phyloP scores from a whole-genome alignment of 2,888 invertebrate species.

The Idaea biselata region DNA sequence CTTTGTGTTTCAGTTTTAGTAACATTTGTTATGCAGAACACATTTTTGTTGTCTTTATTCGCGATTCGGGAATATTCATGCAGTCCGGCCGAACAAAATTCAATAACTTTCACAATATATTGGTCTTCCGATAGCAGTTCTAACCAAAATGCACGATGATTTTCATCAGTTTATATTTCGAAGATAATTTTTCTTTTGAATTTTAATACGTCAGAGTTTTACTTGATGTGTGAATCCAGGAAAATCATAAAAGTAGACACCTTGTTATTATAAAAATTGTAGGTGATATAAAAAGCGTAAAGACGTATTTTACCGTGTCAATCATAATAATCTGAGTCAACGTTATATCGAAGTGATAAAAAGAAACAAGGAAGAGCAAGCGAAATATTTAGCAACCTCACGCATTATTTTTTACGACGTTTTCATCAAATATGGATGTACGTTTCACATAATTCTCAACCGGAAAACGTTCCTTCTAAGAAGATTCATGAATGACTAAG shows the following conservation, averaged over 20 bases:
- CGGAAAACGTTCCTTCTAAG: background rate
- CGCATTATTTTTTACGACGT: background rate
- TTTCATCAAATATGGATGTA: background rate
- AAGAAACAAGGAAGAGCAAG: constrained; percentile 18
- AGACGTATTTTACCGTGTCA: constrained; percentile 11
- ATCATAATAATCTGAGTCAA: constrained; percentile 17
- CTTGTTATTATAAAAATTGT: background rate
- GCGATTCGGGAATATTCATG: constrained; percentile 2
- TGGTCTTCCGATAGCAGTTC: background rate
- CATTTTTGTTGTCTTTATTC: constrained; percentile 2
- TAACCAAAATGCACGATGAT: background rate
- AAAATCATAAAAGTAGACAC: too few species aligned
- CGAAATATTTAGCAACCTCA: constrained; percentile 1
- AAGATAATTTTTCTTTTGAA: background rate
- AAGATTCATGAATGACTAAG: background rate
- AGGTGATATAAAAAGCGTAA: background rate
- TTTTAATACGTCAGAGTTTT: too few species aligned
- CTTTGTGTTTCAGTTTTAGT: background rate
- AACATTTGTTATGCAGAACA: constrained; percentile 3
- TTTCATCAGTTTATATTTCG: background rate
- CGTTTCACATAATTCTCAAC: background rate
- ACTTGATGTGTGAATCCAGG: too few species aligned
- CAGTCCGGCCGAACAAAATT: background rate
- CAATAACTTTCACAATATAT: constrained; percentile 1
- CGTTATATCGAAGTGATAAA: constrained; percentile 18